A percentile compares a stretch with the other conserved stretches of the same genome.
Conservation (phyloP, 2,888 invertebrate species). For the Hyposoter didymator region DNA sequence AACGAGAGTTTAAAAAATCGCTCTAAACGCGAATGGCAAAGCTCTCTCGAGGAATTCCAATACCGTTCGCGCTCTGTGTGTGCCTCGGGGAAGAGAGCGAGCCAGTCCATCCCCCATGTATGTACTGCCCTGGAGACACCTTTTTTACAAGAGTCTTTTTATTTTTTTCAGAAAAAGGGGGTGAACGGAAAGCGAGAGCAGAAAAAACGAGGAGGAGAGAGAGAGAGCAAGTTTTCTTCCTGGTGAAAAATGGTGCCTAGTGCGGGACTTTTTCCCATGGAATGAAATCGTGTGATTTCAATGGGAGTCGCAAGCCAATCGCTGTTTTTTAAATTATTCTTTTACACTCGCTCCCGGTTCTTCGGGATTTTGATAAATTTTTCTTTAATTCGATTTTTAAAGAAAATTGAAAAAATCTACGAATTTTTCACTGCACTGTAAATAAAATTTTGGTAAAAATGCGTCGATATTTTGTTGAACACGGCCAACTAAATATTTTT, state of each 20-base stretch:
- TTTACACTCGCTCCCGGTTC: not conserved
- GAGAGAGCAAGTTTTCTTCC: not conserved
- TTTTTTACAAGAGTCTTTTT: conserved; percentile 56
- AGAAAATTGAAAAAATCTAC: no score
- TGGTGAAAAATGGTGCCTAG: conserved; percentile 11
- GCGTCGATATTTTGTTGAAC: no score
- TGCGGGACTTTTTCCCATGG: not conserved
- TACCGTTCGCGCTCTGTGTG: conserved; percentile 61
- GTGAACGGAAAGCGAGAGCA: not conserved
- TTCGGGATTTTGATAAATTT: not conserved
- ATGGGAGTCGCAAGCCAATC: not conserved
- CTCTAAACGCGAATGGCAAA: conserved; percentile 54
- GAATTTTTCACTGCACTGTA: not conserved
- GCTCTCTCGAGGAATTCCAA: conserved; percentile 61
- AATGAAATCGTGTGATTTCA: conserved; percentile 1
- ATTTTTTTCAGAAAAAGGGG: conserved; percentile 6
- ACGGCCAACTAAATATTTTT: no score
- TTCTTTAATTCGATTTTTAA: no score
- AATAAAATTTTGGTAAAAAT: no score
- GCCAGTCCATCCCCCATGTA: conserved; percentile 12
- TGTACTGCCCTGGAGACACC: conserved; percentile 49
- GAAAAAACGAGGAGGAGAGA: not conserved
- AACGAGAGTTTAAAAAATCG: conserved; percentile 52
- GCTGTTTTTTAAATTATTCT: not conserved
- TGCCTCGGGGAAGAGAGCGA: conserved; percentile 38